Conservation (phyloP, 2,113 vertebrate genomes). For the Bubo scandiacus region DNA sequence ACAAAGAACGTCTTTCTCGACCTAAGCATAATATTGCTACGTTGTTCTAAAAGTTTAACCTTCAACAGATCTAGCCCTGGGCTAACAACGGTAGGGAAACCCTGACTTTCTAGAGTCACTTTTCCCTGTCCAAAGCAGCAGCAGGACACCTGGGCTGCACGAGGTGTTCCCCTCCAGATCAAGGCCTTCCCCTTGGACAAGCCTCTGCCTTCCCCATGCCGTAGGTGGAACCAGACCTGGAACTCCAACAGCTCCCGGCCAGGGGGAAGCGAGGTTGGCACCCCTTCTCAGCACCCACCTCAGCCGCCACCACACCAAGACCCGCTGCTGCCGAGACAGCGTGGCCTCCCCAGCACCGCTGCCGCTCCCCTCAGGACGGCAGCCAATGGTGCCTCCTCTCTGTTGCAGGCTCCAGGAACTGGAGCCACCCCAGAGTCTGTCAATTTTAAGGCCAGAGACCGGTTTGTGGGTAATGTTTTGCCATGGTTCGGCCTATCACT, state of each 20-base stretch:
- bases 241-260: too few species aligned
- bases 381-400: not conserved
- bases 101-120: too few species aligned
- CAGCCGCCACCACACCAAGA: not conserved
- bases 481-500: accelerated
- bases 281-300: too few species aligned
- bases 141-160: not conserved
- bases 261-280: too few species aligned
- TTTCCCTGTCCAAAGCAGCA: not conserved
- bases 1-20: too few species aligned
- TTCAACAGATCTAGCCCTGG: too few species aligned
- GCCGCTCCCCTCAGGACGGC: not conserved
- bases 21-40: too few species aligned
- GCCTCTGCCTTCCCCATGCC: not conserved
- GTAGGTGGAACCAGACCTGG: not conserved
- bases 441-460: accelerated
- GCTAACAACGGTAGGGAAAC: not conserved
- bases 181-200: not conserved
- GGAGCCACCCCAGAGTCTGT: accelerated
- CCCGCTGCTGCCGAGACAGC: too few species aligned
- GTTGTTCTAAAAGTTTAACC: too few species aligned
- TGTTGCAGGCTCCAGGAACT: too few species aligned
- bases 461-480: too few species aligned
- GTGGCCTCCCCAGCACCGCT: too few species aligned
- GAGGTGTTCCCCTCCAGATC: not conserved